Evolutionary conservation across 2,113 vertebrate genomes (phyloP).

Genomic region (Nesoenas mayeri): DNA sequence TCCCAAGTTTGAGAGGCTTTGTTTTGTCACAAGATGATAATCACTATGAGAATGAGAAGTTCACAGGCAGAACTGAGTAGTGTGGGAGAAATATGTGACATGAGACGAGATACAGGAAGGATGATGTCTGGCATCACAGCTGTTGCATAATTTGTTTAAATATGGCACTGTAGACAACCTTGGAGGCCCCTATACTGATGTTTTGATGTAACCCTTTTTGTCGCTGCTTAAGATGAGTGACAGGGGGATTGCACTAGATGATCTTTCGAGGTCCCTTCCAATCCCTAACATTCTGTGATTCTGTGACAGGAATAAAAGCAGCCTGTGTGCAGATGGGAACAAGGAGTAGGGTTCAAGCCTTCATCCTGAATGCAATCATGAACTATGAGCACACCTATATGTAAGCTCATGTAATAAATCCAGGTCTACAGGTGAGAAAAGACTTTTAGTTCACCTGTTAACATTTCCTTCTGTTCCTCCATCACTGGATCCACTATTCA

Average conservation of each 20-base stretch:
- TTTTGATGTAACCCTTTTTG: neutral
- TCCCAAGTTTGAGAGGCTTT: neutral
- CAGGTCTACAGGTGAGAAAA: neutral
- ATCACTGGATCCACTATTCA: neutral
- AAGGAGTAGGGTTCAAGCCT: neutral
- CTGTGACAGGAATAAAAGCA: neutral
- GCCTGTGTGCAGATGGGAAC: neutral
- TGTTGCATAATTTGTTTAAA: neutral
- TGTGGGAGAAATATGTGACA: neutral
- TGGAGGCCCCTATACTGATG: neutral
- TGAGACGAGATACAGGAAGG: neutral
- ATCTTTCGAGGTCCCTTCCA: too few relatives aligned
- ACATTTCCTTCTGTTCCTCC: neutral
- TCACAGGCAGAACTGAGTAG: neutral
- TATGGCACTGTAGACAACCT: neutral
- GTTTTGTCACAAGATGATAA: neutral
- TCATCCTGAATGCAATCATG: neutral
- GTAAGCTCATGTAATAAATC: neutral
- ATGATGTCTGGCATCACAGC: accelerated
- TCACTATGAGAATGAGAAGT: neutral
- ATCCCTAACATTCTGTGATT: too few relatives aligned
- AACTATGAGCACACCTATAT: neutral
- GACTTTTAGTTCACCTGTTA: neutral
- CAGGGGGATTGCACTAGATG: too few relatives aligned
- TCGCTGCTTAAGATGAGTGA: neutral